These are phyloP conservation scores for Polydesmus complanatus DNA, from an alignment of 2,888 invertebrate species.

Conservation along the genomic window DNA sequence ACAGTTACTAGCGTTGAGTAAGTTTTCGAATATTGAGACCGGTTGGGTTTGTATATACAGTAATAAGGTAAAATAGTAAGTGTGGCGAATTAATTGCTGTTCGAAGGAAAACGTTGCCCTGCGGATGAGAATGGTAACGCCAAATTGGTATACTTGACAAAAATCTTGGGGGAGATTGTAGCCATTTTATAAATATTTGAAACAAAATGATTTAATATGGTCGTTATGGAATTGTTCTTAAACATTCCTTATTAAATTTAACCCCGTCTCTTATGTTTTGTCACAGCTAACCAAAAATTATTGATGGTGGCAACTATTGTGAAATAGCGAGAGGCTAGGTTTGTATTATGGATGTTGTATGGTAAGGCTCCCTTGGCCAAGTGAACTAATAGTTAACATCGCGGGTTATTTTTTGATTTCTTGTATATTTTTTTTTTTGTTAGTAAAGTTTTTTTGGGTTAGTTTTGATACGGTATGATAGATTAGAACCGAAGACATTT, in stretches of 20 bases:
- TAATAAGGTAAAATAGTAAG: neutral
- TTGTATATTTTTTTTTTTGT: too few relatives aligned
- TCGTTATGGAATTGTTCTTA: neutral
- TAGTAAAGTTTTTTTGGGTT: too few relatives aligned
- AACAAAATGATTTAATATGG: neutral
- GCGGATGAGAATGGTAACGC: neutral
- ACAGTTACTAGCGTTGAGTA: too few relatives aligned
- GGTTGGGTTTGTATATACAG: neutral
- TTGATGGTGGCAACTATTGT: constrained; percentile 15
- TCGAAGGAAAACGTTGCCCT: neutral
- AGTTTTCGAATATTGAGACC: too few relatives aligned
- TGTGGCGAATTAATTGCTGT: neutral
- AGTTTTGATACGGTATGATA: too few relatives aligned
- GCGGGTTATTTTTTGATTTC: too few relatives aligned
- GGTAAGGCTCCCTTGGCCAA: constrained; percentile 12
- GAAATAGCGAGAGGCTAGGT: constrained; percentile 38
- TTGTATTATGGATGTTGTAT: constrained; percentile 45
- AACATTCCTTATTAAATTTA: constrained; percentile 14
- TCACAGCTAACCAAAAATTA: constrained; percentile 12
- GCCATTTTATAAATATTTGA: neutral
- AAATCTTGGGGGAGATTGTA: neutral
- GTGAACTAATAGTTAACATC: too few relatives aligned
- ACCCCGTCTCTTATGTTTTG: constrained; percentile 15
- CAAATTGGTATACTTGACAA: neutral
- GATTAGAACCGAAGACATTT: too few relatives aligned